A percentile compares a stretch with the other conserved stretches of the same genome.
Evolutionary conservation across 2,888 invertebrate genomes (phyloP).

Genomic region (Monoplex corrugatus): DNA sequence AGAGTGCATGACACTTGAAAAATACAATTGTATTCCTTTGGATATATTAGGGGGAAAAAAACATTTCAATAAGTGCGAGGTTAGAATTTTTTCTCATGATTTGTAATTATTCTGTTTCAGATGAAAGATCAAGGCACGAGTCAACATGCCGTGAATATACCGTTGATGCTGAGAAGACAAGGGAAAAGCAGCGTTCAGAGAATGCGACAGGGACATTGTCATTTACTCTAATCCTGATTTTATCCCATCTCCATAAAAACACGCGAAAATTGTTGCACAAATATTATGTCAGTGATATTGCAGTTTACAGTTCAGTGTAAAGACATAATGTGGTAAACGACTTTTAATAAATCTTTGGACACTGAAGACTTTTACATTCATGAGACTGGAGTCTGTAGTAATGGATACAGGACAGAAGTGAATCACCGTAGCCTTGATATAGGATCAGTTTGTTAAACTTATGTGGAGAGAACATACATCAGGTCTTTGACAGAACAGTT

Average conservation of each 20-base stretch:
- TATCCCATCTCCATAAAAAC: background rate
- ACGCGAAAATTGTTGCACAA: background rate
- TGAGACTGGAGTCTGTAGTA: no score
- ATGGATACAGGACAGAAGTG: no score
- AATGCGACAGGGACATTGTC: background rate
- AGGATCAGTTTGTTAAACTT: no score
- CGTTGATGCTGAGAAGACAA: background rate
- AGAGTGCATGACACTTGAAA: background rate
- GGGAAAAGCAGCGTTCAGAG: background rate
- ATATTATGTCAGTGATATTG: no score
- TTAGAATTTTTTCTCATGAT: no score
- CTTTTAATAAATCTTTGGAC: no score
- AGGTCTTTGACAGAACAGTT: background rate
- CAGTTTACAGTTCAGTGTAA: background rate
- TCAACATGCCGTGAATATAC: background rate
- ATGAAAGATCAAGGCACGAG: no score
- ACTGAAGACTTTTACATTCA: no score
- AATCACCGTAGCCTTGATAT: no score
- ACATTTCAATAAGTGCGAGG: no score
- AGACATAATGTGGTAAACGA: no score
- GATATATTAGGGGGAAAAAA: no score
- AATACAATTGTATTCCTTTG: background rate
- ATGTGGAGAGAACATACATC: background rate
- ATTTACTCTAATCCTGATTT: background rate
- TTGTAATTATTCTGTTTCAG: background rate